Conservation (phyloP, 2,113 vertebrate genomes). For the Callipepla californica region DNA sequence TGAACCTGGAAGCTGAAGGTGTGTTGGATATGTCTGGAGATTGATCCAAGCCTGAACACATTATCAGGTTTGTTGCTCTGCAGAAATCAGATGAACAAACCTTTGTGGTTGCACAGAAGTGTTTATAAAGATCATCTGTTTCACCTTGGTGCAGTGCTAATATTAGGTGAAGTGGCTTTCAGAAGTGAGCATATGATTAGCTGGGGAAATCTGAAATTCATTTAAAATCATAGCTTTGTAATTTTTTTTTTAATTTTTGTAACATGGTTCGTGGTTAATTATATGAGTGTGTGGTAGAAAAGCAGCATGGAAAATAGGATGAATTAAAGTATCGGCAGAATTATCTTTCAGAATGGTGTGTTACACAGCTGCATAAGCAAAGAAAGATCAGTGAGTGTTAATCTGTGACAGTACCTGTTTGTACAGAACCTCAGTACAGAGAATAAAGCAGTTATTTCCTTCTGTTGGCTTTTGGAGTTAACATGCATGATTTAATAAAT, state of each 20-base stretch:
- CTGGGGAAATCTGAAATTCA: not conserved
- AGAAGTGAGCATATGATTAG: not conserved
- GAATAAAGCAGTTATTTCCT: conserved; percentile 56
- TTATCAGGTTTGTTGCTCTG: not conserved
- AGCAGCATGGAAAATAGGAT: not conserved
- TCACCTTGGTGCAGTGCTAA: not conserved
- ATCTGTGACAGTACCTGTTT: not conserved
- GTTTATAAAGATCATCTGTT: not conserved
- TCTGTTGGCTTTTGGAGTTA: conserved; percentile 58
- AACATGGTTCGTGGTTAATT: not conserved
- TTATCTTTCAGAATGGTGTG: not conserved
- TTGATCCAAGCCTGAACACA: not conserved
- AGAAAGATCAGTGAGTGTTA: not conserved
- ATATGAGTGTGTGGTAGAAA: not conserved
- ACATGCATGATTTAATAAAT: conserved; percentile 66
- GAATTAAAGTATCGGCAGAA: not conserved
- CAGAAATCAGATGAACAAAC: not conserved
- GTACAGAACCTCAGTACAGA: not conserved
- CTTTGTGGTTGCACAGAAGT: not conserved
- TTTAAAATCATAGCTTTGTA: not conserved
- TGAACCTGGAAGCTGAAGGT: not conserved
- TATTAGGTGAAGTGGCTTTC: not conserved
- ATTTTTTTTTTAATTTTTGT: not conserved
- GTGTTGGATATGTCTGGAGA: not conserved
- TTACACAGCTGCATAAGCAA: not conserved